Conservation (phyloP, 2,113 vertebrate genomes). For the Sylvia atricapilla region DNA sequence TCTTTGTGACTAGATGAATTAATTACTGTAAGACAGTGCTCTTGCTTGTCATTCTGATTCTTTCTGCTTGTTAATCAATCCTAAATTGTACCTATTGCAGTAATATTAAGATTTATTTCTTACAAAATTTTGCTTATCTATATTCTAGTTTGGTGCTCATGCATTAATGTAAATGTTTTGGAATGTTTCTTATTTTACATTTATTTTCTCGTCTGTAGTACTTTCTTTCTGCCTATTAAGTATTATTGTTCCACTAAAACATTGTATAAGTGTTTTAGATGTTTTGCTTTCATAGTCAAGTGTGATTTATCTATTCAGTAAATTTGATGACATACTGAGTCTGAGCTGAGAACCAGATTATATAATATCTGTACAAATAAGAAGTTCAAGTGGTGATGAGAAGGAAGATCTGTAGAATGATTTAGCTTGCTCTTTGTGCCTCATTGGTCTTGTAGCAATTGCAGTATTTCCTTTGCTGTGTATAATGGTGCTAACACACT, state of each 20-base stretch:
- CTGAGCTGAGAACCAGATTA: background rate
- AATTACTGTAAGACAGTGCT: constrained; percentile 67
- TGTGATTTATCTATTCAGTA: background rate
- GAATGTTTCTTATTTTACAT: background rate
- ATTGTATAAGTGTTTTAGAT: background rate
- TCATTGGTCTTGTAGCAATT: background rate
- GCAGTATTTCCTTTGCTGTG: background rate
- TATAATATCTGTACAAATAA: background rate
- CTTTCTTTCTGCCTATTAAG: background rate
- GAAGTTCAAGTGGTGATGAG: background rate
- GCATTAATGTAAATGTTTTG: background rate
- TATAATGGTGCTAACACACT: background rate
- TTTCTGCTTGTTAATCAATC: constrained; percentile 66
- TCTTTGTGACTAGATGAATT: constrained; percentile 66
- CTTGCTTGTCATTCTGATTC: constrained; percentile 66
- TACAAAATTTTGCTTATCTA: background rate
- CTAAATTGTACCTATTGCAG: constrained; percentile 50
- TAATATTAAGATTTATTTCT: constrained; percentile 50
- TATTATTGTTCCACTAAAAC: background rate
- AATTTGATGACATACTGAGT: background rate
- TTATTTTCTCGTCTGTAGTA: background rate
- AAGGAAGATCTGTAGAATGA: background rate
- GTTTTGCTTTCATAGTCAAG: background rate
- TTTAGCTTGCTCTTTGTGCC: background rate
- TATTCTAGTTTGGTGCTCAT: background rate